Conservation (phyloP, 2,888 invertebrate genomes). For the Dryococelus australis region DNA sequence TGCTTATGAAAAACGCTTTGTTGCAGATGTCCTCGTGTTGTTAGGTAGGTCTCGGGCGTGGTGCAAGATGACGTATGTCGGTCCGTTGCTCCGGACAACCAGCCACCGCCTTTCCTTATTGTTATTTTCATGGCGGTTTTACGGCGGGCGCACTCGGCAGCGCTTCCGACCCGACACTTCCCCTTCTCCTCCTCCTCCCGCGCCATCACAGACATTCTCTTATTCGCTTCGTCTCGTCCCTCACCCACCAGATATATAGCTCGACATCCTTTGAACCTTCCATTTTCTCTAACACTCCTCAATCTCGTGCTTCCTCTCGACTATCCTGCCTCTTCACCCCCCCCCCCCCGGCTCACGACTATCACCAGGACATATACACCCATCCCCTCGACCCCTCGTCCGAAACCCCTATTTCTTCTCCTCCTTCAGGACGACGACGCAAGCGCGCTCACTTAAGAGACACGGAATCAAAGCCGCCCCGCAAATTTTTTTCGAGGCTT, state of each 20-base stretch:
- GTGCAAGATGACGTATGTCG: not conserved
- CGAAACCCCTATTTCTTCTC: too few species aligned
- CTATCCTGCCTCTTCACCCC: not conserved
- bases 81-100: not conserved
- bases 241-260: not conserved
- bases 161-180: slow-evolving; percentile 3
- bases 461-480: slow-evolving; percentile 10
- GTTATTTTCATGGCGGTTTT: slow-evolving; percentile 16
- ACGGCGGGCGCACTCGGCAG: not conserved
- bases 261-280: not conserved
- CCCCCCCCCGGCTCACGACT: not conserved
- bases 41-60: not conserved
- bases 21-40: not conserved
- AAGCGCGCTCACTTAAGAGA: slow-evolving; percentile 5
- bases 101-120: not conserved
- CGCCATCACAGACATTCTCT: not conserved
- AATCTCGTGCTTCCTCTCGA: slow-evolving; percentile 2
- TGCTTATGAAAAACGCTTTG: not conserved
- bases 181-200: not conserved
- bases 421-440: not conserved
- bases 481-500: not conserved
- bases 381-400: not conserved
- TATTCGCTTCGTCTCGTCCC: not conserved
- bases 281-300: slow-evolving; percentile 6
- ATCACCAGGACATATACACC: not conserved